Base-by-base conservation (phyloP, 2,113 vertebrate species). In the Pelvicachromis taeniatus region DNA sequence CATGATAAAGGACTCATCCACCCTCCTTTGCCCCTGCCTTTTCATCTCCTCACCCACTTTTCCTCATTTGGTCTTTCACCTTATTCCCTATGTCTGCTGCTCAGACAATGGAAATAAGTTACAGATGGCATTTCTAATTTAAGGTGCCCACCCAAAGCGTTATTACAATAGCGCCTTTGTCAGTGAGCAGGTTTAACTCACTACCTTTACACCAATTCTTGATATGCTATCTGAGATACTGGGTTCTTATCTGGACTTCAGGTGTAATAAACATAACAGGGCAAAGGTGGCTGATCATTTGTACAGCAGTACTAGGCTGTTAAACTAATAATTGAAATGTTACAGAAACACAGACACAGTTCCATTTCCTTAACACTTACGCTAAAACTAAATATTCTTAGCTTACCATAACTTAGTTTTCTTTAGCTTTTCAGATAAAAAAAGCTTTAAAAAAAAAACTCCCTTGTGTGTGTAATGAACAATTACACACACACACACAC, bases 111-210 rank as follows among this genome's bases (percentile, higher is more conserved):
- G 54, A 79, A 88, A 84, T 80, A 48, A 65, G 77, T 92, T 88
- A 89, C 80, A 88, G 86, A 94, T 89, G 84, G 59, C 33, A 58
- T 84, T 93, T 92, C 92, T 94, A 94, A 89, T 91, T 89, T 75
- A 91, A 92, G 92, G 88, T 88, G 56, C 33, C 82, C 8, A 55
- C 80, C 59, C 42, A 70, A 77, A 77, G 61, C 52, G 2, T 89
- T 87, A 87, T 77, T 52, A 59, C 83, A 87, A 90, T 80, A 63
- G 81, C 1, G 55, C 16, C 33, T 80, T 81, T 90, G 61, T 91
- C 82, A 81, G 53, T 23, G 80, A 4, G 52, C 78, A 58, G 77
- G 81, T 73, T 85, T 80, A 40, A 42, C 61, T 52, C 82, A 78
- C 56, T 80, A 48, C 45, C 55, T 77, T 77, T 81, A 42, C 38